Conservation (phyloP, 2,797 vertebrate species). For the Diplodus puntazzo region DNA sequence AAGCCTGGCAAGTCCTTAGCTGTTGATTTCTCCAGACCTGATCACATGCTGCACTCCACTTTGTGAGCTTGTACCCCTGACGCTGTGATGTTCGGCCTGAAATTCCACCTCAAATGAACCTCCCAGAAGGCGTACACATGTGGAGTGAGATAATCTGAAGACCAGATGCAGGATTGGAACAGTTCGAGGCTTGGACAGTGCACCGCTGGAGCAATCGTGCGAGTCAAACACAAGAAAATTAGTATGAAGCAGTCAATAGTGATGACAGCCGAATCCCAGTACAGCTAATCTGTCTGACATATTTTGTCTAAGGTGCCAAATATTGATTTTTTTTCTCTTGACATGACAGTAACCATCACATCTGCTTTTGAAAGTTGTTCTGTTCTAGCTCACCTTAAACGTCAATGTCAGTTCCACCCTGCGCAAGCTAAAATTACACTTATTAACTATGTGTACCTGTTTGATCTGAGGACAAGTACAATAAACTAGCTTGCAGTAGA, state of each 20-base stretch:
- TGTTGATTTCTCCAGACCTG: constrained; percentile 33
- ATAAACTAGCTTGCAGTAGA: neutral
- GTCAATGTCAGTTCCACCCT: neutral
- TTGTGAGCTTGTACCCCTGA: constrained; percentile 3
- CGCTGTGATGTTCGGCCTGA: neutral
- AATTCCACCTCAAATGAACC: neutral
- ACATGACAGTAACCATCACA: neutral
- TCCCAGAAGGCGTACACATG: neutral
- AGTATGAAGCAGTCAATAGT: neutral
- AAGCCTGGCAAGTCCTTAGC: constrained; percentile 10
- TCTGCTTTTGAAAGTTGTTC: neutral
- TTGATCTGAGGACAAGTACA: neutral
- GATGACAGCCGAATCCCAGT: neutral
- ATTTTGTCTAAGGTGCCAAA: neutral
- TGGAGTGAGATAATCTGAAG: constrained; percentile 10
- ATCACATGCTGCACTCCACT: constrained; percentile 58
- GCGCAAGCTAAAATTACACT: neutral
- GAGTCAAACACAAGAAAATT: neutral
- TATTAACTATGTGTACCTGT: neutral
- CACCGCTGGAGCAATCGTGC: neutral
- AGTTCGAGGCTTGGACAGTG: neutral
- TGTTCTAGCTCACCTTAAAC: neutral
- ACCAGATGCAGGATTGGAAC: constrained; percentile 2
- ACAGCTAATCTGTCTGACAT: neutral
- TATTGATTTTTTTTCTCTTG: neutral